phyloP scores from a whole-genome alignment of 2,888 invertebrate genomes.

The Unio delphinus region DNA sequence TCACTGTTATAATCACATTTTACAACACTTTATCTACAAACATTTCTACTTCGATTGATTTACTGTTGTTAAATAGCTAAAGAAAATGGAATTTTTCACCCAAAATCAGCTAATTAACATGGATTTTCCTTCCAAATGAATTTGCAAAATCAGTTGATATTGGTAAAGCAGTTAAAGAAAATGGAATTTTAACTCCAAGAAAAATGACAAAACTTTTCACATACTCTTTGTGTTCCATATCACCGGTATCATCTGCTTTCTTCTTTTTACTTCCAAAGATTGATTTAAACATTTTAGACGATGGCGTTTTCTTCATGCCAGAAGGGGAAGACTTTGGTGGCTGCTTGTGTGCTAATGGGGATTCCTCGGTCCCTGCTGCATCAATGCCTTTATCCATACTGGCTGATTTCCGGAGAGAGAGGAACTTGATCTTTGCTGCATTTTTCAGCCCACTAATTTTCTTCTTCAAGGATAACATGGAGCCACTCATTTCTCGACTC shows the following conservation, averaged over 20 bases:
- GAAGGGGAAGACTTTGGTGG: slow-evolving; percentile 9
- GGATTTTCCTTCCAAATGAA: too few species aligned
- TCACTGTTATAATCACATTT: too few species aligned
- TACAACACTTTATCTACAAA: too few species aligned
- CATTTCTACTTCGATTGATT: too few species aligned
- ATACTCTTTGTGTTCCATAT: too few species aligned
- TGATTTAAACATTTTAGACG: slow-evolving; percentile 39
- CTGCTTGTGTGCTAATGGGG: slow-evolving; percentile 16
- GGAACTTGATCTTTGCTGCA: slow-evolving; percentile 41
- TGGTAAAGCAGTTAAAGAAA: too few species aligned
- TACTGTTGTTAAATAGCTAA: too few species aligned
- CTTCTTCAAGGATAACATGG: slow-evolving; percentile 35
- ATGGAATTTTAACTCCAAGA: too few species aligned
- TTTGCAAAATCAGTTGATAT: too few species aligned
- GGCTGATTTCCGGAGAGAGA: slow-evolving; percentile 44
- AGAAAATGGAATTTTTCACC: too few species aligned
- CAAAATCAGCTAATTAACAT: too few species aligned
- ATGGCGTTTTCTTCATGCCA: slow-evolving; percentile 44
- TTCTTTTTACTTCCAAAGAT: slow-evolving; percentile 39
- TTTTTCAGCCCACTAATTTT: slow-evolving; percentile 33
- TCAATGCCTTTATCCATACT: slow-evolving; percentile 54
- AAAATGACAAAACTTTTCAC: too few species aligned
- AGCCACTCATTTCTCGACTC: slow-evolving; percentile 35
- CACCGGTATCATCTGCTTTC: slow-evolving; percentile 24
- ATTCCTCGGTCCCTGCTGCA: slow-evolving; percentile 17